Conservation (phyloP, 2,797 vertebrate species). For the Acomys russatus region DNA sequence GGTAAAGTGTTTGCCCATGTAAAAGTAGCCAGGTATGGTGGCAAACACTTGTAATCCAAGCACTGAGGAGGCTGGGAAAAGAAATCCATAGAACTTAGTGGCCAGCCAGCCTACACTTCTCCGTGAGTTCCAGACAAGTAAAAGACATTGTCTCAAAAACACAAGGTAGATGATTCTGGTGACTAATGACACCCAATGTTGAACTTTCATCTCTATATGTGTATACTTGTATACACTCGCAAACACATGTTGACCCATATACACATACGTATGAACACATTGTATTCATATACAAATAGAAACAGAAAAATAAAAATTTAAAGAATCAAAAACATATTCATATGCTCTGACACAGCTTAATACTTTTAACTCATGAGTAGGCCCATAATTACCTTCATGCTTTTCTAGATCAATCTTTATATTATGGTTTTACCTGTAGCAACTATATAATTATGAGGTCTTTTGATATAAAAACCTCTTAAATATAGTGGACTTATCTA, state of each 20-base stretch:
- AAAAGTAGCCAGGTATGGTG: neutral
- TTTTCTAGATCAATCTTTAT: conserved; percentile 36
- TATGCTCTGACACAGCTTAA: neutral
- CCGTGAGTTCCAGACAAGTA: neutral
- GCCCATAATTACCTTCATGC: neutral
- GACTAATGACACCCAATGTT: neutral
- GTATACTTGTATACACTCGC: neutral
- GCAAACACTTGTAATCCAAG: neutral
- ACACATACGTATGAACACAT: neutral
- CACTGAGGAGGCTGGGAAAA: no score
- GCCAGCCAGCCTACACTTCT: neutral
- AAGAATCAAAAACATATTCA: neutral
- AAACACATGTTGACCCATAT: neutral
- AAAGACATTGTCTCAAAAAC: neutral
- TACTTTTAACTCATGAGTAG: conserved; percentile 14
- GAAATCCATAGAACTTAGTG: neutral
- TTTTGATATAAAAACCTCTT: conserved; percentile 34
- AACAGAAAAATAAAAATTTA: neutral
- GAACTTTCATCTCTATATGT: neutral
- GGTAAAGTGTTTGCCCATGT: neutral
- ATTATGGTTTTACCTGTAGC: conserved; percentile 26
- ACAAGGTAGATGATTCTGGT: neutral
- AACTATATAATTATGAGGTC: conserved; percentile 55
- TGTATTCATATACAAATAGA: neutral
- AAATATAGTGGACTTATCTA: conserved; percentile 42